These are phyloP conservation scores for Mus caroli DNA, from an alignment of 2,797 vertebrate species.

Conservation along the genomic window DNA sequence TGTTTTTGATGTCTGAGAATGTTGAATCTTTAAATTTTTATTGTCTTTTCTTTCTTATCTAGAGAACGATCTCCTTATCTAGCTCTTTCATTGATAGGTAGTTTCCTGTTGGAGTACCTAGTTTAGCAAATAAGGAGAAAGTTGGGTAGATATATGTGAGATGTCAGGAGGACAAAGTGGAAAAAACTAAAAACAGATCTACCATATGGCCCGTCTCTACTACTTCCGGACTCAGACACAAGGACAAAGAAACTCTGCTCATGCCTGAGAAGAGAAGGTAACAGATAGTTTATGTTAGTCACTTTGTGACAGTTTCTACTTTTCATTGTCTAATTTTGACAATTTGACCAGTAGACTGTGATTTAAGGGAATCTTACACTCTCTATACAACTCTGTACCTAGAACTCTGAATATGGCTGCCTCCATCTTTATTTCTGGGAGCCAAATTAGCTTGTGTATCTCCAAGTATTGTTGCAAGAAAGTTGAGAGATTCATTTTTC, in stretches of 20 bases:
- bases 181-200: background rate
- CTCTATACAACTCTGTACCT: background rate
- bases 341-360: background rate
- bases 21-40: background rate
- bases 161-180: background rate
- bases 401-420: background rate
- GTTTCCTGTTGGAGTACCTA: background rate
- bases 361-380: background rate
- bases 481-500: background rate
- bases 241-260: background rate
- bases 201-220: background rate
- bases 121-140: background rate
- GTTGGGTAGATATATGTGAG: background rate
- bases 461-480: background rate
- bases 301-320: background rate
- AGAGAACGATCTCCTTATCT: background rate
- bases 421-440: background rate
- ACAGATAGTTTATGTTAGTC: background rate
- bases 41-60: background rate
- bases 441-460: background rate
- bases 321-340: background rate
- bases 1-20: background rate
- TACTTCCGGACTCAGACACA: background rate
- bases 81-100: background rate
- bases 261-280: background rate